Evolutionary conservation across 1,140 invertebrate genomes (phyloP).

Genomic region (Littorina saxatilis): DNA sequence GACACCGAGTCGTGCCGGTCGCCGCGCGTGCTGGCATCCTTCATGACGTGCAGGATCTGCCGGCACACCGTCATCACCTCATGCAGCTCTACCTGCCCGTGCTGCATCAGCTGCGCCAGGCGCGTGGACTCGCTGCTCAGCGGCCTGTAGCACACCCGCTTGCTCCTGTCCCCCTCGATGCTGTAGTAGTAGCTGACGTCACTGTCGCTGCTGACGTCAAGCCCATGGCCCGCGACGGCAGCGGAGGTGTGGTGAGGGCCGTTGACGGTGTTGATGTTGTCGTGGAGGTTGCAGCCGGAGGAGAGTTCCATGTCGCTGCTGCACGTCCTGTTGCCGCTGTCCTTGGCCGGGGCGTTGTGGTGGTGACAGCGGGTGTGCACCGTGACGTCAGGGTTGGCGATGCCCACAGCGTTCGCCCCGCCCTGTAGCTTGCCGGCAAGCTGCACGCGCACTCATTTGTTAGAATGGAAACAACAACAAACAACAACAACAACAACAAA

Average conservation of each 20-base stretch:
- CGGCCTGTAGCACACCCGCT: neutral
- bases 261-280: too few species aligned
- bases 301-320: too few species aligned
- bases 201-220: neutral
- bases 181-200: neutral
- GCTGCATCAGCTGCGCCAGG: neutral
- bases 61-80: neutral
- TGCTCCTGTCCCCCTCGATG: neutral
- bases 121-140: neutral
- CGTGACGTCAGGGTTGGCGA: too few species aligned
- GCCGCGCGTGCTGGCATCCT: neutral
- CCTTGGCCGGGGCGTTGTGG: too few species aligned
- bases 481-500: too few species aligned
- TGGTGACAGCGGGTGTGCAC: too few species aligned
- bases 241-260: neutral
- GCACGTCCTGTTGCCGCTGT: too few species aligned
- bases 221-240: neutral
- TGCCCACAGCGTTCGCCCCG: too few species aligned
- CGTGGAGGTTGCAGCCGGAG: too few species aligned
- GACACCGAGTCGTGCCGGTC: slow-evolving; percentile 31
- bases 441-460: too few species aligned
- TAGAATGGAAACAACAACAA: too few species aligned
- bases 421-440: too few species aligned
- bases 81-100: neutral
- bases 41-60: slow-evolving; percentile 15